Percentiles rank a stretch among this genome's conserved stretches.
These are phyloP conservation scores for Dreissena rostriformis DNA, from an alignment of 1,140 invertebrate species.

Conservation along the genomic window DNA sequence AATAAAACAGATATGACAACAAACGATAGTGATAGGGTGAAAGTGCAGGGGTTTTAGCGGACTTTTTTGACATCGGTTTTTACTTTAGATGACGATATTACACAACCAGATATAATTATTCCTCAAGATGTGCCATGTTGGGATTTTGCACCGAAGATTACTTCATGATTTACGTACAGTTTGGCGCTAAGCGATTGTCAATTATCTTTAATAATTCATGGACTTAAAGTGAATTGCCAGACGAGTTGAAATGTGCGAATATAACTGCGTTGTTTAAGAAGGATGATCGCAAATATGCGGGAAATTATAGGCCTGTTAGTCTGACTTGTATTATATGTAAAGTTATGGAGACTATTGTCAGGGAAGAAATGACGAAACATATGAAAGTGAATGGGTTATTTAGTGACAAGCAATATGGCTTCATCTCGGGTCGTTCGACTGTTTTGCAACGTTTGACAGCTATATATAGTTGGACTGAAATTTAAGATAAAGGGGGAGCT, in stretches of 20 bases:
- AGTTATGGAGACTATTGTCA: constrained; percentile 25
- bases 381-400: constrained; percentile 21
- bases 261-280: constrained; percentile 16
- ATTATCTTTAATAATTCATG: constrained; percentile 8
- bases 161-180: constrained; percentile 3
- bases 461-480: too few relatives aligned
- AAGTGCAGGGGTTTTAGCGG: background rate
- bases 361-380: constrained; percentile 12
- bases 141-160: background rate
- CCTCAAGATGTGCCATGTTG: background rate
- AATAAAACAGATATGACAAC: background rate
- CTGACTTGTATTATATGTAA: constrained; percentile 19
- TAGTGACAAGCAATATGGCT: constrained; percentile 1
- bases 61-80: constrained; percentile 5
- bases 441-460: too few relatives aligned
- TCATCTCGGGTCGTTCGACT: background rate
- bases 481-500: too few relatives aligned
- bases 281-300: background rate
- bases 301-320: constrained; percentile 13
- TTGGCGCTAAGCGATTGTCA: background rate
- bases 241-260: constrained; percentile 9
- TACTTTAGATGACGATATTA: background rate
- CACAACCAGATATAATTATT: background rate
- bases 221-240: background rate
- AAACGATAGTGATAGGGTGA: background rate